These are phyloP conservation scores for Onychomys leucogaster DNA, from an alignment of 2,797 vertebrate genomes.

Conservation along the genomic window DNA sequence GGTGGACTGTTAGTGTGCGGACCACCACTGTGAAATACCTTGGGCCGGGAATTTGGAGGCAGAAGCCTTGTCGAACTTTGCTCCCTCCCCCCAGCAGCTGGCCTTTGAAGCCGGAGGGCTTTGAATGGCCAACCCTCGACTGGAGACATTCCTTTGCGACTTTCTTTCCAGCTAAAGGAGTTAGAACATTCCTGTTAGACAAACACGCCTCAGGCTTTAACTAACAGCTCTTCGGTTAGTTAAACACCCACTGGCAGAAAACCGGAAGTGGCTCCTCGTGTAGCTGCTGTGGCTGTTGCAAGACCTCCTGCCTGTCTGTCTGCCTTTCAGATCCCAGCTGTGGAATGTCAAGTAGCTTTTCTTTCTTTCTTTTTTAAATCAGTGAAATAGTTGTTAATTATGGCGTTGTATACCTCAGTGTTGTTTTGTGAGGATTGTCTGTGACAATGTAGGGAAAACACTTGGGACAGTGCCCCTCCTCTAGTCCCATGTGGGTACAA, in stretches of 20 bases:
- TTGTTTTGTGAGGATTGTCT: slow-evolving; percentile 2
- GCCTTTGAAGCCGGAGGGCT: slow-evolving; percentile 5
- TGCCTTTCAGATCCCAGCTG: slow-evolving; percentile 23
- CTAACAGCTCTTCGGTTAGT: slow-evolving; percentile 48
- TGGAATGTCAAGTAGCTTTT: slow-evolving; percentile 9
- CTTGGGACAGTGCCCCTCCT: background rate
- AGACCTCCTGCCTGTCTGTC: background rate
- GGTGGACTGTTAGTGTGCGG: slow-evolving; percentile 31
- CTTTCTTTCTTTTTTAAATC: background rate
- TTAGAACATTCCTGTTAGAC: slow-evolving; percentile 53
- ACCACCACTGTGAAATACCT: slow-evolving; percentile 40
- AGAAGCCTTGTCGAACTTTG: slow-evolving; percentile 49
- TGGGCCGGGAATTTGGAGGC: slow-evolving; percentile 44
- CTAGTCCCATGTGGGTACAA: background rate
- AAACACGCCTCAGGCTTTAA: slow-evolving; percentile 57
- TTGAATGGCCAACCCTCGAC: slow-evolving; percentile 35
- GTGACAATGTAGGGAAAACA: background rate
- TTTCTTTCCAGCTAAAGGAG: slow-evolving; percentile 55
- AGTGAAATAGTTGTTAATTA: background rate
- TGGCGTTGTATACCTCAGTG: background rate
- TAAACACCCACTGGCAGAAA: slow-evolving; percentile 4
- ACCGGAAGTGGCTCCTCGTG: slow-evolving; percentile 33
- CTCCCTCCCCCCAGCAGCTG: background rate
- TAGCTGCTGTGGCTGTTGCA: background rate
- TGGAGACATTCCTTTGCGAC: slow-evolving; percentile 53